A percentile compares a stretch with the other conserved stretches of the same genome.
phyloP scores from a whole-genome alignment of 2,797 vertebrate species.

The Rhinogobio ventralis region DNA sequence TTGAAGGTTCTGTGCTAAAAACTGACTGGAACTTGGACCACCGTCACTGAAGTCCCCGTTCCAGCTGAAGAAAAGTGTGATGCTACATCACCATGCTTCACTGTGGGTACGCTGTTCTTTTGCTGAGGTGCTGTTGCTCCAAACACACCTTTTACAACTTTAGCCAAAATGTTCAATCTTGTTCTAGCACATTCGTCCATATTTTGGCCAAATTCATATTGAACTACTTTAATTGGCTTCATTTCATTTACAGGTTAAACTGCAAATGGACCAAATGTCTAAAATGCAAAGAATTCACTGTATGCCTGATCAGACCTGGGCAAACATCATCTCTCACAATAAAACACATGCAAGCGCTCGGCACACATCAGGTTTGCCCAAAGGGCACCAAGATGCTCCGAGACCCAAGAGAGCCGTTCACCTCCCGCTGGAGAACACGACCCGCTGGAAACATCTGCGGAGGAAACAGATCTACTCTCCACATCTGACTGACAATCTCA shows the following conservation, averaged over 20 bases:
- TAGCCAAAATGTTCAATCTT: no score
- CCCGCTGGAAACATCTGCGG: constrained; percentile 26
- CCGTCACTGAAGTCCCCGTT: no score
- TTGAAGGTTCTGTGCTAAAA: not conserved
- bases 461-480: constrained; percentile 38
- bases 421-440: constrained; percentile 27
- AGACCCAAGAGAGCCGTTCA: constrained; percentile 1
- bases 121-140: no score
- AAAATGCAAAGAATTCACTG: not conserved
- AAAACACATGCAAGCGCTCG: constrained; percentile 3
- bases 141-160: no score
- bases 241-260: not conserved
- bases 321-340: constrained; percentile 6
- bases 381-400: constrained; percentile 19
- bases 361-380: not conserved
- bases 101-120: no score
- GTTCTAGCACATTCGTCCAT: no score
- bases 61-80: no score
- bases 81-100: no score
- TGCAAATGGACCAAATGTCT: not conserved
- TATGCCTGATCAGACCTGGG: not conserved
- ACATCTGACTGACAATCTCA: constrained; percentile 48
- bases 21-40: no score
- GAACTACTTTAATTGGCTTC: no score
- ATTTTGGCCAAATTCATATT: no score